phyloP scores from a whole-genome alignment of 2,113 vertebrate genomes.

The Stigmatopora nigra region DNA sequence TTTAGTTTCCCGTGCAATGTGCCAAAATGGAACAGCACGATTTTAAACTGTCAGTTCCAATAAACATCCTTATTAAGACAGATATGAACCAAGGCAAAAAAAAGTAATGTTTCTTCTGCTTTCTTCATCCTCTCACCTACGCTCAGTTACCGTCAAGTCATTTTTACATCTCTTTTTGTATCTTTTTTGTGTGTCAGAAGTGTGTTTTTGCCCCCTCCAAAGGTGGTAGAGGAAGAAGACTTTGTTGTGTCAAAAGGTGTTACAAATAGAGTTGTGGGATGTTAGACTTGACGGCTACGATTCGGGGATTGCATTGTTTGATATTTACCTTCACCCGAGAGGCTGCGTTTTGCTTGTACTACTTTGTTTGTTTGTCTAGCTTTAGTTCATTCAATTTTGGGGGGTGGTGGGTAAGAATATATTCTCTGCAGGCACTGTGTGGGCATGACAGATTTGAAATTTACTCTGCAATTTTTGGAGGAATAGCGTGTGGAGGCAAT shows the following conservation, averaged over 20 bases:
- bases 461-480: neutral
- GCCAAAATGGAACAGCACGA: slow-evolving; percentile 1
- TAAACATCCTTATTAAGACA: slow-evolving; percentile 56
- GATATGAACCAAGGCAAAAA: slow-evolving; percentile 29
- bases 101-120: slow-evolving; percentile 18
- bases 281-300: slow-evolving; percentile 28
- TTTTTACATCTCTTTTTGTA: neutral
- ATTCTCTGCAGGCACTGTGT: neutral
- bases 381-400: neutral
- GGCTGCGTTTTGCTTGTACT: slow-evolving; percentile 1
- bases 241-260: slow-evolving; percentile 43
- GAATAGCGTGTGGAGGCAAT: neutral
- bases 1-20: neutral
- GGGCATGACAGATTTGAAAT: neutral
- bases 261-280: slow-evolving; percentile 39
- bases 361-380: slow-evolving; percentile 11
- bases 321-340: neutral
- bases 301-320: neutral
- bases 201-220: slow-evolving; percentile 26
- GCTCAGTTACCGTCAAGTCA: slow-evolving; percentile 1
- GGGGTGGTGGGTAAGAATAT: neutral
- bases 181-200: slow-evolving; percentile 4
- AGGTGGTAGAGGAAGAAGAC: slow-evolving; percentile 22
- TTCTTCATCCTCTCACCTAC: slow-evolving; percentile 21
- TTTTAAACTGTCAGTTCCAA: slow-evolving; percentile 47